Evolutionary conservation across 2,113 vertebrate genomes (phyloP).

Genomic region (Takifugu flavidus): DNA sequence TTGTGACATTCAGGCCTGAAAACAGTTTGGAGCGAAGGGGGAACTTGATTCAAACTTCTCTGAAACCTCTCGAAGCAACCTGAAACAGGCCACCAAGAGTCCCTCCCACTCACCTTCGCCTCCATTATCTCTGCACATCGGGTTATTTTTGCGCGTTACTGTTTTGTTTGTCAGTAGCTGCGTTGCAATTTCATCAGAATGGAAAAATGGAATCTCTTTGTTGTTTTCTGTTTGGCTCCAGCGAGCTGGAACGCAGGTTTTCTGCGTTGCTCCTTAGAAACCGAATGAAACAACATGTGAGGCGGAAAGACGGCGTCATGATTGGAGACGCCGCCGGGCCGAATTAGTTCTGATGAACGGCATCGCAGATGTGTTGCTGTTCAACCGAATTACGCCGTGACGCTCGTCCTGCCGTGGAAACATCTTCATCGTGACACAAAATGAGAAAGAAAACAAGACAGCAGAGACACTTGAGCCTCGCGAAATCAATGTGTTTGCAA

Average conservation of each 20-base stretch:
- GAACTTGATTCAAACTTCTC: conserved; percentile 49
- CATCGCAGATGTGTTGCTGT: too few species aligned
- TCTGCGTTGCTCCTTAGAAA: not conserved
- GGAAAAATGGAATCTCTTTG: conserved; percentile 11
- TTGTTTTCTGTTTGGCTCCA: not conserved
- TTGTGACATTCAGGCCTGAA: conserved; percentile 59
- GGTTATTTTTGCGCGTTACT: conserved; percentile 16
- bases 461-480: not conserved
- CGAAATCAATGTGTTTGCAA: too few species aligned
- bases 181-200: conserved; percentile 23
- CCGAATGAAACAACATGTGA: too few species aligned
- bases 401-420: conserved; percentile 37
- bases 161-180: conserved; percentile 10
- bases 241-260: conserved; percentile 3
- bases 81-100: conserved; percentile 39
- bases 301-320: too few species aligned
- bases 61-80: conserved; percentile 35
- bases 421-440: not conserved
- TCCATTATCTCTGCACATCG: conserved; percentile 4
- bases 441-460: too few species aligned
- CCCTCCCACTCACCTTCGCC: conserved; percentile 39
- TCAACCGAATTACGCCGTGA: conserved; percentile 13
- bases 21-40: conserved; percentile 14
- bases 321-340: too few species aligned
- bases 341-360: not conserved